Evolutionary conservation across 2,797 vertebrate genomes (phyloP), one percentile per base, ranked within the genome.

Genomic region (Anomalospiza imberbis): DNA sequence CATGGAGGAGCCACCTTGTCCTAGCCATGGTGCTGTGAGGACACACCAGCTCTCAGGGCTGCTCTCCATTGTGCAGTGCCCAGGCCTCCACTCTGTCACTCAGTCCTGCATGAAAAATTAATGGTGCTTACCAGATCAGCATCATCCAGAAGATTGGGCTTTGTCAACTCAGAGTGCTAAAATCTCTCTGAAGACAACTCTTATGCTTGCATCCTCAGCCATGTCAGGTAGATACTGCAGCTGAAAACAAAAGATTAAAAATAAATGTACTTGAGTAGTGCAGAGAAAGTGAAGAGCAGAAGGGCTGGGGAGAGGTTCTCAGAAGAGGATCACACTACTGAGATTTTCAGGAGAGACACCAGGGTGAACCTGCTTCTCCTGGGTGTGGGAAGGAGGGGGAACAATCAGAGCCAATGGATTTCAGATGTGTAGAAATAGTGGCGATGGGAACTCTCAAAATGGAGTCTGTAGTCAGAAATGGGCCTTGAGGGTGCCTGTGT

Each of bases 181-280:
- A 78, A 83, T 60, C 29, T 88, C 85, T 80, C 51, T 47, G 76
- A 94, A 88, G 62, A 34, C 57, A 55, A 7, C 31, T 58, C n/a
- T 75, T 68, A 67, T 0, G 1, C 40, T 71, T 80, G 26, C 12
- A 16, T 91, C 75, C 57, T 87, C 82, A 95, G 19, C 51, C 6
- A 4, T 26, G 15, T 47, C 55, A 80, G 78, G 40, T 58, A 77
- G 51, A 81, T 88, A 70, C 40, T 85, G 58, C 26, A 48, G 45
- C 47, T 45, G 25, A 74, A 77, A 45, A 66, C 17, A 76, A 82
- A 96, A 90, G 12, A 88, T 87, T 79, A 87, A 90, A 94, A 84
- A 84, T 48, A 61, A 76, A 85, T 54, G 42, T 10, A 34, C 13
- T 78, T 13, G 4, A 54, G 38, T n/a, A 62, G 45, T 48, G 36